A percentile compares a stretch with the other conserved stretches of the same genome.
phyloP scores from a whole-genome alignment of 64 coral and sea anemone genomes.

The Porites australiensis region DNA sequence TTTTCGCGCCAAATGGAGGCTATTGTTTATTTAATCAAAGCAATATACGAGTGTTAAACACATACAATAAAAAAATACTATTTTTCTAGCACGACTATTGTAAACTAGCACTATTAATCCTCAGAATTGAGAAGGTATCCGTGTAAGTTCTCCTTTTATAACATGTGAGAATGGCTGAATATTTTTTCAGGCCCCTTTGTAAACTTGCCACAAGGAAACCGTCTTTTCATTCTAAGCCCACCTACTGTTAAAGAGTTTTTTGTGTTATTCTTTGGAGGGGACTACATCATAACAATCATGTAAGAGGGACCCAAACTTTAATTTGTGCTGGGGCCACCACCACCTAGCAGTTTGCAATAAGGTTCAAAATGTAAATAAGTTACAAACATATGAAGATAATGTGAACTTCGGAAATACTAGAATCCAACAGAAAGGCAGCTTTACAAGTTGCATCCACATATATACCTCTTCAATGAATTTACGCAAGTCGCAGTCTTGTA shows the following conservation, averaged over 20 bases:
- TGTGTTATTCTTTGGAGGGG: conserved; percentile 2
- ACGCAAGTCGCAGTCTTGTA: conserved; percentile 47
- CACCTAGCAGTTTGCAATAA: not conserved
- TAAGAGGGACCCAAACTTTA: not conserved
- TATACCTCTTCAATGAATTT: conserved; percentile 54
- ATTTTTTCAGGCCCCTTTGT: not conserved
- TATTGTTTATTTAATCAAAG: conserved; percentile 4
- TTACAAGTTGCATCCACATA: not conserved
- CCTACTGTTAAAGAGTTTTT: conserved; percentile 15
- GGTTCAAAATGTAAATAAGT: conserved; percentile 18
- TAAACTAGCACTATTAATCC: not conserved
- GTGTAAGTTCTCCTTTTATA: not conserved
- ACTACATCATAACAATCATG: conserved; percentile 14
- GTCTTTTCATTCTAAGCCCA: not conserved
- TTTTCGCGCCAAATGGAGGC: too few species aligned
- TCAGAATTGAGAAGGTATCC: conserved; percentile 11
- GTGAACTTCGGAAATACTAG: not conserved
- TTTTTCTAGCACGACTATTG: not conserved
- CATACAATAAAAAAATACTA: conserved; percentile 2
- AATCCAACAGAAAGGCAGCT: not conserved
- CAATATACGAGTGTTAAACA: conserved; percentile 13
- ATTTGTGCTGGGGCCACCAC: conserved; percentile 30
- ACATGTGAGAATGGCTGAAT: not conserved
- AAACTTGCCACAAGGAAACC: conserved; percentile 23
- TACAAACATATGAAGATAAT: not conserved